Evolutionary conservation across 2,888 invertebrate species (phyloP).

Genomic region (Lithophane socia): DNA sequence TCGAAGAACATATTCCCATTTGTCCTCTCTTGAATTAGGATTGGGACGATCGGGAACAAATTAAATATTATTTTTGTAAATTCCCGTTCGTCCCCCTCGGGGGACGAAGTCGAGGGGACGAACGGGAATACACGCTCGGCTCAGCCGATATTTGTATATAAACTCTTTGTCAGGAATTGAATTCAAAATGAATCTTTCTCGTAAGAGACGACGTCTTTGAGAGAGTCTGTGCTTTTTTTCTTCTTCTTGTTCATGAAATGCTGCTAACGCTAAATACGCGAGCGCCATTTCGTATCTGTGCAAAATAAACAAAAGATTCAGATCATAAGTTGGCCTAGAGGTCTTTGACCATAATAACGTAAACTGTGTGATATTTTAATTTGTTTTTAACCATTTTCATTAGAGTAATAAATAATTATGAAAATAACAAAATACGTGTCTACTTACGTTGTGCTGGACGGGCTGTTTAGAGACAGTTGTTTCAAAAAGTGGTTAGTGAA

Average conservation of each 20-base stretch:
- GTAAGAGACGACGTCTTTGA: slow-evolving; percentile 13
- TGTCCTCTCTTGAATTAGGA: too few species aligned
- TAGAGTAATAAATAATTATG: background rate
- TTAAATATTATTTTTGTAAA: too few species aligned
- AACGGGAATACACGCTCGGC: too few species aligned
- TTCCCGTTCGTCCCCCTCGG: too few species aligned
- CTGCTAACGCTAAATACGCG: background rate
- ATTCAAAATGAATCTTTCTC: background rate
- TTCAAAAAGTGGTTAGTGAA: background rate
- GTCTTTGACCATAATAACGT: background rate
- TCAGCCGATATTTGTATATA: slow-evolving; percentile 17
- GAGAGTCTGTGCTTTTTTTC: background rate
- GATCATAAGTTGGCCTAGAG: background rate
- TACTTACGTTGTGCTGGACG: background rate
- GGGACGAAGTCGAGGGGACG: too few species aligned
- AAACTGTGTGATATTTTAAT: background rate
- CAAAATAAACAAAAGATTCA: background rate
- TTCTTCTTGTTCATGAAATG: background rate
- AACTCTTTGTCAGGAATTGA: slow-evolving; percentile 29
- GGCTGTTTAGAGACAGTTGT: background rate
- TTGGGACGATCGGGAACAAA: too few species aligned
- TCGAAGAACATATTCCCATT: too few species aligned
- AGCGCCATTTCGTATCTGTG: slow-evolving; percentile 19
- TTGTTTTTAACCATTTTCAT: background rate
- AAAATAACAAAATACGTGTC: background rate